Base-by-base conservation (phyloP, 2,888 invertebrate species). In the Ophonus ardosiacus region DNA sequence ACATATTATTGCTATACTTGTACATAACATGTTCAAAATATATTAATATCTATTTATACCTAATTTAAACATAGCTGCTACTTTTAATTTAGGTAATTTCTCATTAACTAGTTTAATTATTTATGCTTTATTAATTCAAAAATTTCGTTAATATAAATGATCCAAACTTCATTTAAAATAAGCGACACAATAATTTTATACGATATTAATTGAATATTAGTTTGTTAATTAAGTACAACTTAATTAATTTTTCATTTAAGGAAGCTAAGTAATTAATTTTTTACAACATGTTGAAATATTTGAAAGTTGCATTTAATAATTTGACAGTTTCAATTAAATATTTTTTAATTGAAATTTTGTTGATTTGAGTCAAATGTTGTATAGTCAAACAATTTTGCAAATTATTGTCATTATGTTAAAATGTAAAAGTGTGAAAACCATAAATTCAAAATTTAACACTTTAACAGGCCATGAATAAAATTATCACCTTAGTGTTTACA, bases 231-330 rank as follows among this genome's bases (percentile, higher is more conserved):
- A 51, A 51, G 43, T 51, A 51, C 43, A 51, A 38, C 13, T 38
- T 15, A 68, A 68, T 68, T 68, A 68, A 68, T 68, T 31, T 31
- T 68, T 68, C 68, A 38, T 68, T 68, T 68, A 38, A 31, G 68
- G 68, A 68, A 21, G 68, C 21, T 31, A 65, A 65, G 31, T 68
- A 68, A 68, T 68, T 68, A 68, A 68, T 38, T 68, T 65, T 68
- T 68, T 68, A 31, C 6, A 13, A 63, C 10, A 0, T 68, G 68
- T 68, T 68, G 68, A 38, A 38, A 38, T 7, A 68, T 68, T 68
- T 68, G 38, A 68, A 68, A 68, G 68, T 68, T 68, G 31, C 31
- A 68, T 3, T 68, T 68, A 68, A 68, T 68, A 15, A 68, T 31
- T 63, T 68, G 24, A 38, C 38, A 38, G 24, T 31, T 38, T 68